Conservation (phyloP, 2,888 invertebrate species). For the Orthonevra nobilis region DNA sequence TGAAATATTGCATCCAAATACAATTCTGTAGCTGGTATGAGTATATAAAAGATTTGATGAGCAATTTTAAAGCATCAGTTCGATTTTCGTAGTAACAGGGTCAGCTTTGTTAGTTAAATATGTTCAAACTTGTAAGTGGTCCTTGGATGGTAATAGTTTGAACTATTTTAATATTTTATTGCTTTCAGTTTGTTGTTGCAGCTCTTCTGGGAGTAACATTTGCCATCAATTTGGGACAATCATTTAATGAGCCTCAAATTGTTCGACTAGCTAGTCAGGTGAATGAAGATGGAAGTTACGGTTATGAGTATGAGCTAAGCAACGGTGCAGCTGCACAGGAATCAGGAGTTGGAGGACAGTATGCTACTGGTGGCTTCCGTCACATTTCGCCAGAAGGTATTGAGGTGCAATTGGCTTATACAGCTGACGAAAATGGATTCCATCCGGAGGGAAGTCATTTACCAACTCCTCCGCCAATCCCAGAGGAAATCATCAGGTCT, state of each 20-base stretch:
- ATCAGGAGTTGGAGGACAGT: conserved; percentile 81
- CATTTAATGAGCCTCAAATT: conserved; percentile 23
- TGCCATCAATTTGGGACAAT: conserved; percentile 8
- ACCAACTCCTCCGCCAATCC: conserved; percentile 78
- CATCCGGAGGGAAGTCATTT: conserved; percentile 75
- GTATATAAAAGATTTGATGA: conserved; percentile 38
- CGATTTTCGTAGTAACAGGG: conserved; percentile 4
- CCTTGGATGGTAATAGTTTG: neutral
- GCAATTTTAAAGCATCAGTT: conserved; percentile 26
- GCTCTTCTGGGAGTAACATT: conserved; percentile 70
- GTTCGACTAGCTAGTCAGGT: conserved; percentile 65
- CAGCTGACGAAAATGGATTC: conserved; percentile 76
- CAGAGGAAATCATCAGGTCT: conserved; percentile 73
- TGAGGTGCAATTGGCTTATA: conserved; percentile 72
- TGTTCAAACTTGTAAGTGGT: conserved; percentile 48
- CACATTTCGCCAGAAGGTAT: conserved; percentile 76
- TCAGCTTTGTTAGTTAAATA: conserved; percentile 2
- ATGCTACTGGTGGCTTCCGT: conserved; percentile 75
- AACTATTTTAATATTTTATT: conserved; percentile 34
- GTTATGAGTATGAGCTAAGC: conserved; percentile 81
- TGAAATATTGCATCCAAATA: conserved; percentile 25
- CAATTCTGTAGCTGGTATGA: neutral
- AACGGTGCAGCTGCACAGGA: conserved; percentile 84
- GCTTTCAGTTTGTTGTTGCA: conserved; percentile 63
- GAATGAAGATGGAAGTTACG: conserved; percentile 79